Conservation (phyloP, 2,797 vertebrate genomes). For the Okamejei kenojei region DNA sequence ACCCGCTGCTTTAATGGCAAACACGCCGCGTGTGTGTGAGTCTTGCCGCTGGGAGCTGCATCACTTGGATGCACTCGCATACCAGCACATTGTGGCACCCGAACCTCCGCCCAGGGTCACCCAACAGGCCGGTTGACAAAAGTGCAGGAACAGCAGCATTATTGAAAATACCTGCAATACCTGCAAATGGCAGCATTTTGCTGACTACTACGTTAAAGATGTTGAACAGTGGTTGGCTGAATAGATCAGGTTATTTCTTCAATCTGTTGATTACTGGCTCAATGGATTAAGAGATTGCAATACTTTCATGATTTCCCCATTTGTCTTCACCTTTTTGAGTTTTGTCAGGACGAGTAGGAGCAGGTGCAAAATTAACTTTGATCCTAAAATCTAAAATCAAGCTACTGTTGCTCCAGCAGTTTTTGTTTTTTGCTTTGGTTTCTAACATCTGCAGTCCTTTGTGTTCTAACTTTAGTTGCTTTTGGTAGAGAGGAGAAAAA, state of each 20-base stretch:
- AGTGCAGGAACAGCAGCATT: not conserved
- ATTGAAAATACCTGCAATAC: not conserved
- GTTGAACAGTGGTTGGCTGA: not conserved
- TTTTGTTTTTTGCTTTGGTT: too few species aligned
- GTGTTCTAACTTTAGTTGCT: not conserved
- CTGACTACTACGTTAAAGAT: not conserved
- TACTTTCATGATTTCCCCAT: not conserved
- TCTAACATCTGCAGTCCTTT: too few species aligned
- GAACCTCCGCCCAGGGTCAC: not conserved
- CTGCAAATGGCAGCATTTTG: not conserved
- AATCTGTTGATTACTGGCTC: not conserved
- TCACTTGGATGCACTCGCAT: constrained; percentile 42
- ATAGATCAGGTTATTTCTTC: not conserved
- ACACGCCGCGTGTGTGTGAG: constrained; percentile 42
- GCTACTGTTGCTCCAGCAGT: too few species aligned
- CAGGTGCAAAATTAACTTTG: not conserved
- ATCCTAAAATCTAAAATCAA: too few species aligned
- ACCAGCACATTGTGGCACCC: not conserved
- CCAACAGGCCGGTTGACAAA: not conserved
- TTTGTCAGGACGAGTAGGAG: not conserved
- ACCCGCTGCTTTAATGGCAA: constrained; percentile 50
- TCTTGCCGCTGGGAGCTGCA: constrained; percentile 42
- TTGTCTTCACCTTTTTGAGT: not conserved
- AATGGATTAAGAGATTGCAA: not conserved
- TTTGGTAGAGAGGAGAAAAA: not conserved